Base-by-base conservation (phyloP, 1,140 invertebrate genomes). In the Eufriesea mexicana region DNA sequence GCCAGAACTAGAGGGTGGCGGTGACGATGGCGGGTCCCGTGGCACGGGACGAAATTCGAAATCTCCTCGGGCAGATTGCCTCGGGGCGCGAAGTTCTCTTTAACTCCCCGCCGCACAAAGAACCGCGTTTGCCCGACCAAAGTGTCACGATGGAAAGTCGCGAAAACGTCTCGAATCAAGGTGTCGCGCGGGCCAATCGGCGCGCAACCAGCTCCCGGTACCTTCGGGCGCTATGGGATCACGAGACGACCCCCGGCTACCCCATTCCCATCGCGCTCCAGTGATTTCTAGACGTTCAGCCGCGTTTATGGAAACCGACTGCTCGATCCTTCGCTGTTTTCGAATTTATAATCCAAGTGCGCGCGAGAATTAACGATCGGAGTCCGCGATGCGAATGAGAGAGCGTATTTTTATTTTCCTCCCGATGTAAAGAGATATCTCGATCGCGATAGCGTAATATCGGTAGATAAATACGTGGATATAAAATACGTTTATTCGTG, bases 121-220 rank as follows among this genome's bases (percentile, higher is more conserved):
- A 83, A 82, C 59, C 79, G 66, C 78, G 79, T 84, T 81, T 80
- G 64, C 71, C 76, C 79, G 79, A 75, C 78, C 79, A 76, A 88
- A 88, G 79, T 85, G 86, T 87, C 74, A 66, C 73, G 86, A 87
- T 85, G 87, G 79, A 88, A 88, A 88, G 86, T 84, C 83, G 68
- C 86, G 83, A 85, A 82, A 88, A 84, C 79, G 86, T 77, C 73
- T 87, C 74, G 86, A 88, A 88, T 88, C 86, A 88, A 87, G 77
- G 86, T 78, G 86, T 84, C 83, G 86, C 62, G 71, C 59, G 80
- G 80, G 54, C 71, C 86, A 86, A 87, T 87, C 85, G 86, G 61
- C 84, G 70, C 72, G 85, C 73, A 72, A 59, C 84, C 54, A 28
- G 25, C 70, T 78, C 45, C 61, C 55, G 76, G 74, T 84, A 64